phyloP scores from a whole-genome alignment of 2,888 invertebrate species.

The Hyles lineata region DNA sequence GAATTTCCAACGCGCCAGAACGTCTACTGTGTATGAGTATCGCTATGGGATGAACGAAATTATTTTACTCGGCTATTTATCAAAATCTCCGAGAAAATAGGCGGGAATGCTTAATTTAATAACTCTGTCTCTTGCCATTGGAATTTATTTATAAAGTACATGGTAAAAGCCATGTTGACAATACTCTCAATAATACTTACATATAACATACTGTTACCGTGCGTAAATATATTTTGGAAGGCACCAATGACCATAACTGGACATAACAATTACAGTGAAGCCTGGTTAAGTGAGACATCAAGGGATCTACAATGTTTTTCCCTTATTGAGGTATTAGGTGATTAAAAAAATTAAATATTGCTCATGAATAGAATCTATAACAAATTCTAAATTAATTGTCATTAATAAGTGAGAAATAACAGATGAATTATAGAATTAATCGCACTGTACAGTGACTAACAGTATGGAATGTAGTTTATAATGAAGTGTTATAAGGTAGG shows the following conservation, averaged over 20 bases:
- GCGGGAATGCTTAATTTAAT: conserved; percentile 58
- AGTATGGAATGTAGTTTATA: not conserved
- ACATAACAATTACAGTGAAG: no score
- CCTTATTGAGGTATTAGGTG: no score
- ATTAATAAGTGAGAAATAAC: no score
- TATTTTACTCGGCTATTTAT: conserved; percentile 79
- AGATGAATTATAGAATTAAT: not conserved
- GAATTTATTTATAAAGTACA: conserved; percentile 28
- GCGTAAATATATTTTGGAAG: no score
- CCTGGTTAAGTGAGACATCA: no score
- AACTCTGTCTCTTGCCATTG: conserved; percentile 47
- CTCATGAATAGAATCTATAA: no score
- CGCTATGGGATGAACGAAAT: conserved; percentile 69
- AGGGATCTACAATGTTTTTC: no score
- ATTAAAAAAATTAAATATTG: no score
- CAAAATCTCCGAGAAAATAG: conserved; percentile 68
- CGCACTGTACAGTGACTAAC: not conserved
- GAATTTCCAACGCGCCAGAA: conserved; percentile 74
- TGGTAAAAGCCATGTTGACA: conserved; percentile 8
- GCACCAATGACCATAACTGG: no score
- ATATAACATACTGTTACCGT: not conserved
- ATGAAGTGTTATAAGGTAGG: not conserved
- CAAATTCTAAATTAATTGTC: no score
- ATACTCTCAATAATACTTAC: not conserved
- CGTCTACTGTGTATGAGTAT: conserved; percentile 62